Evolutionary conservation across 2,113 vertebrate species (phyloP).

Genomic region (Nerophis lumbriciformis): DNA sequence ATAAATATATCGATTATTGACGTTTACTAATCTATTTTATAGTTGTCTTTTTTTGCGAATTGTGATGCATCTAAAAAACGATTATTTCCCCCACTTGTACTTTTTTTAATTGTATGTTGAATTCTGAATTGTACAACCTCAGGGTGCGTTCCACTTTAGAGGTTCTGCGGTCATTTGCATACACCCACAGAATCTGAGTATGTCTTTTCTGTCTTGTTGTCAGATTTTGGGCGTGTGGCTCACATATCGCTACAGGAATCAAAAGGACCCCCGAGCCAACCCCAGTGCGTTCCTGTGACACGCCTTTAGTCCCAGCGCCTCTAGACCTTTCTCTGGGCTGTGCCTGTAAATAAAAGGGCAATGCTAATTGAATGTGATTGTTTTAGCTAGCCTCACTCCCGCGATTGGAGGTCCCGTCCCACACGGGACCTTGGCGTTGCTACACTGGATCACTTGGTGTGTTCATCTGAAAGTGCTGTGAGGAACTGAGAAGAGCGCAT

Average conservation of each 20-base stretch:
- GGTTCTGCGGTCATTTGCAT: not conserved
- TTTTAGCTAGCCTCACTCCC: too few species aligned
- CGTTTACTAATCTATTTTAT: too few species aligned
- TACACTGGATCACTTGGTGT: not conserved
- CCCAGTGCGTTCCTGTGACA: slow-evolving; percentile 92
- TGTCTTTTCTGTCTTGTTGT: slow-evolving; percentile 28
- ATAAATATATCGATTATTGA: too few species aligned
- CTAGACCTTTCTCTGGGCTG: slow-evolving; percentile 14
- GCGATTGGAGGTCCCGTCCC: too few species aligned
- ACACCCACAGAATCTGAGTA: not conserved
- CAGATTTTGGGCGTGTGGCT: slow-evolving; percentile 95
- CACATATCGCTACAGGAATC: slow-evolving; percentile 92
- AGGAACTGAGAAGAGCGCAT: slow-evolving; percentile 3
- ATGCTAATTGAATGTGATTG: not conserved
- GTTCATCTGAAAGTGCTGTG: not conserved
- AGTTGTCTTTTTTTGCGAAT: too few species aligned
- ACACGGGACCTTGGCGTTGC: not conserved
- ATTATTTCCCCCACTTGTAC: too few species aligned
- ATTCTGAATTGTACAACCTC: not conserved
- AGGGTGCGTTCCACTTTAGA: not conserved
- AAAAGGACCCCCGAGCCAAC: slow-evolving; percentile 92
- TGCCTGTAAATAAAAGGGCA: not conserved
- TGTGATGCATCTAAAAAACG: too few species aligned
- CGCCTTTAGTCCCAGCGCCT: not conserved
- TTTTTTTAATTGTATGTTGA: too few species aligned